Conservation (phyloP, 2,113 vertebrate species). For the Panthera uncia region DNA sequence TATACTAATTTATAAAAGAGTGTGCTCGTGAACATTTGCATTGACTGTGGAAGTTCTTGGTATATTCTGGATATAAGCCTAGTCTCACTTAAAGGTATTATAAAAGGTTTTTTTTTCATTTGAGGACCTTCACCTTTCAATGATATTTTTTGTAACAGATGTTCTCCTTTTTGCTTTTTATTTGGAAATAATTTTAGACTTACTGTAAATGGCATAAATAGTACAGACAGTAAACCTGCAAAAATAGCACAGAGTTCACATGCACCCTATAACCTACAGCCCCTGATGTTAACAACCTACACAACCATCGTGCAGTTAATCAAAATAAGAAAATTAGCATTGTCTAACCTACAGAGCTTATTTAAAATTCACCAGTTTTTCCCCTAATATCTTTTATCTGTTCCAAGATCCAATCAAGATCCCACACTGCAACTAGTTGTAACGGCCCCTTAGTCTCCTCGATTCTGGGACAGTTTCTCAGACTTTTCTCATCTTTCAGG, state of each 20-base stretch:
- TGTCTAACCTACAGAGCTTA: background rate
- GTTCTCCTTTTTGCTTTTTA: background rate
- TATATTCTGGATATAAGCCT: background rate
- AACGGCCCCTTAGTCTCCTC: background rate
- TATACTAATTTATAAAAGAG: background rate
- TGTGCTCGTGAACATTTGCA: background rate
- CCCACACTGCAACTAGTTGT: background rate
- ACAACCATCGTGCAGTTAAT: background rate
- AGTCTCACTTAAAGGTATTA: background rate
- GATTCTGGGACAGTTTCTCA: background rate
- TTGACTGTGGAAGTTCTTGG: background rate
- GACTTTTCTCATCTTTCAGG: background rate
- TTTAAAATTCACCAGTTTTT: background rate
- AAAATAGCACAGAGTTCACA: background rate
- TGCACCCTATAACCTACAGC: background rate
- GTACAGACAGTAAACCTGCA: background rate
- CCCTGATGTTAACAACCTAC: background rate
- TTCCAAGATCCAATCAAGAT: background rate
- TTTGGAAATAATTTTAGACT: conserved; percentile 31
- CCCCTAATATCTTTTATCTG: background rate
- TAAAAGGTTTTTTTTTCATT: background rate
- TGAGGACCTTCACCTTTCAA: background rate
- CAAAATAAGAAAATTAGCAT: background rate
- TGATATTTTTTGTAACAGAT: background rate
- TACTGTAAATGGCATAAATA: background rate